Conservation (phyloP, 2,797 vertebrate genomes). For the Anguilla pacifica region DNA sequence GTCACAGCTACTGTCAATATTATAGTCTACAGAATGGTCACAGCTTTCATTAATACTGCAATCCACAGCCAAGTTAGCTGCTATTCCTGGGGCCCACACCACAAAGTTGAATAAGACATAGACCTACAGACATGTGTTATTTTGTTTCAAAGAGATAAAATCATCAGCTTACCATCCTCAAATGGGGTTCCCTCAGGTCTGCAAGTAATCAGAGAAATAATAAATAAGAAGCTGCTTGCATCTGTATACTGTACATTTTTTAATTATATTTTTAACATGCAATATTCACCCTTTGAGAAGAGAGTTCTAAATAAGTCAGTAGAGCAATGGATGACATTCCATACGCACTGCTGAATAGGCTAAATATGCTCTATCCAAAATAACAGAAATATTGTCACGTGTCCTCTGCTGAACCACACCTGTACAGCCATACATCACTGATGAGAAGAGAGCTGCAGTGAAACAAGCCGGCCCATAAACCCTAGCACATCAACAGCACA, state of each 20-base stretch:
- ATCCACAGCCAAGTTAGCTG: not conserved
- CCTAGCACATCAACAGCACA: not conserved
- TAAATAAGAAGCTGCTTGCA: not conserved
- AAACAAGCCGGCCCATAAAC: not conserved
- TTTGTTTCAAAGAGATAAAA: not conserved
- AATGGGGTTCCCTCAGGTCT: constrained; percentile 98
- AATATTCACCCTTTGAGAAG: not conserved
- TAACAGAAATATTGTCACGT: not conserved
- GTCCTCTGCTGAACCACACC: not conserved
- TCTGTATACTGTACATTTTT: not conserved
- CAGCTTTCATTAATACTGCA: not conserved
- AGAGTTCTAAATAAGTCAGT: too few species aligned
- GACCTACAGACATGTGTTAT: not conserved
- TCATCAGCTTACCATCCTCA: constrained; percentile 89
- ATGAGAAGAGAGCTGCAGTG: not conserved
- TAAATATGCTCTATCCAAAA: not conserved
- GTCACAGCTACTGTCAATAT: not conserved
- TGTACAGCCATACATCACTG: not conserved
- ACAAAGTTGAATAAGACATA: not conserved
- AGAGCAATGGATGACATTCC: too few species aligned
- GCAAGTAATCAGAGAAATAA: constrained; percentile 54
- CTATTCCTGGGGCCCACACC: not conserved
- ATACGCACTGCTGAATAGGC: too few species aligned
- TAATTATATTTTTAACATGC: not conserved
- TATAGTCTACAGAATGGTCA: not conserved